phyloP scores from a whole-genome alignment of 1,140 invertebrate genomes.

The Apolygus lucorum region DNA sequence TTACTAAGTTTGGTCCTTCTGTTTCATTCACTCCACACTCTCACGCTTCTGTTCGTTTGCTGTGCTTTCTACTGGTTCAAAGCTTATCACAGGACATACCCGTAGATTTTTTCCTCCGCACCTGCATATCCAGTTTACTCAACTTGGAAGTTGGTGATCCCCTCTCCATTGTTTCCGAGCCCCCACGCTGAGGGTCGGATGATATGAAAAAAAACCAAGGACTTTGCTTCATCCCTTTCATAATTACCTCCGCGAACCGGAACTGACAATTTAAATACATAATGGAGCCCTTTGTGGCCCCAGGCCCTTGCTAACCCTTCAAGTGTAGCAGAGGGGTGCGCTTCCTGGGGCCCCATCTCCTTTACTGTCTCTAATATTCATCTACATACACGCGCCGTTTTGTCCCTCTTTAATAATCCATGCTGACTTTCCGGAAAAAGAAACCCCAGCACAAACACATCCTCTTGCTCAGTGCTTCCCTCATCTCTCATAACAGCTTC shows the following conservation, averaged over 20 bases:
- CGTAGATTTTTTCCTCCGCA: too few species aligned
- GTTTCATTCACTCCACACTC: too few species aligned
- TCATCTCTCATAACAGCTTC: too few species aligned
- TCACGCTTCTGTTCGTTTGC: too few species aligned
- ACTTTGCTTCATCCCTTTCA: not conserved
- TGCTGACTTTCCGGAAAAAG: not conserved
- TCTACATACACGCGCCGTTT: not conserved
- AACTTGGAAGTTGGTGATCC: too few species aligned
- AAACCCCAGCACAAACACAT: not conserved
- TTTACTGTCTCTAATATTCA: conserved; percentile 15
- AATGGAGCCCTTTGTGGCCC: conserved; percentile 18
- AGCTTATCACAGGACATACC: too few species aligned
- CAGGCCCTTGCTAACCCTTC: not conserved
- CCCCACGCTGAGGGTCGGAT: too few species aligned
- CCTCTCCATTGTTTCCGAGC: too few species aligned
- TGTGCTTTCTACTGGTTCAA: too few species aligned
- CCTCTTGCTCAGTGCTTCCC: not conserved
- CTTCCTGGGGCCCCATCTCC: not conserved
- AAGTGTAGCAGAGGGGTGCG: not conserved
- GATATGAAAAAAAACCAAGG: too few species aligned
- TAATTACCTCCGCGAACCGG: conserved; percentile 11
- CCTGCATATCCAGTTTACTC: too few species aligned
- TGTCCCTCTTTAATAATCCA: not conserved
- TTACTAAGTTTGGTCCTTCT: too few species aligned
- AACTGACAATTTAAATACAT: conserved; percentile 21